Evolutionary conservation across 2,113 vertebrate genomes (phyloP).

Genomic region (Myiozetetes cayanensis): DNA sequence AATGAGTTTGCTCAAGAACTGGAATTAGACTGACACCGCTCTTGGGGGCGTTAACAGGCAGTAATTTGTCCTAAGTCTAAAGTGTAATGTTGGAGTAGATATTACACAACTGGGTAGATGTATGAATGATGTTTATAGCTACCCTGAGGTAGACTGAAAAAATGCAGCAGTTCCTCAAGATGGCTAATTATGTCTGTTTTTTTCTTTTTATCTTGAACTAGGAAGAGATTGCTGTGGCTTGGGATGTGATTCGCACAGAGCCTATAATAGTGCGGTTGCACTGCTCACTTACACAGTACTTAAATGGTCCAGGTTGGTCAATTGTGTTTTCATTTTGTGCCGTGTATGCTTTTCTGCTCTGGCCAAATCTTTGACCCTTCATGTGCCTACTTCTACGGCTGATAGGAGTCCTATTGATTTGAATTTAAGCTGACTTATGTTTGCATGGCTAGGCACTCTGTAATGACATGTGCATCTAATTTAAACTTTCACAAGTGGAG

Average conservation of each 20-base stretch:
- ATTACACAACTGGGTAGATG: not conserved
- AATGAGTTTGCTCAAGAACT: not conserved
- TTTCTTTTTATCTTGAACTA: slow-evolving; percentile 59
- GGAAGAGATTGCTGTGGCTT: slow-evolving; percentile 92
- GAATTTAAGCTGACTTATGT: not conserved
- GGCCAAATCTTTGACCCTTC: not conserved
- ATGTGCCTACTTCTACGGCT: not conserved
- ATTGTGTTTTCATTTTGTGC: not conserved
- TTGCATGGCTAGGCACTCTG: not conserved
- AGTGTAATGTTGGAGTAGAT: not conserved
- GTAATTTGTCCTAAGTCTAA: not conserved
- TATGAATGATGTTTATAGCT: not conserved
- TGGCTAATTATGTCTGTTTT: not conserved
- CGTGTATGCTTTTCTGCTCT: not conserved
- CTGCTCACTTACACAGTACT: slow-evolving; percentile 90
- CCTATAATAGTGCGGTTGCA: slow-evolving; percentile 88
- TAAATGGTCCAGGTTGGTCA: slow-evolving; percentile 87
- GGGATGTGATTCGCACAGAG: slow-evolving; percentile 89
- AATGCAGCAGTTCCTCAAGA: not conserved
- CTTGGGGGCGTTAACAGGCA: not conserved
- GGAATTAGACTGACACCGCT: not conserved
- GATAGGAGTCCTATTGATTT: not conserved
- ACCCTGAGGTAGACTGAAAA: not conserved
- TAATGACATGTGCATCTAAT: not conserved
- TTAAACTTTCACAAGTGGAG: not conserved